A percentile compares a stretch with the other conserved stretches of the same genome.
Evolutionary conservation across 2,888 invertebrate genomes (phyloP).

Genomic region (Hyles lineata): DNA sequence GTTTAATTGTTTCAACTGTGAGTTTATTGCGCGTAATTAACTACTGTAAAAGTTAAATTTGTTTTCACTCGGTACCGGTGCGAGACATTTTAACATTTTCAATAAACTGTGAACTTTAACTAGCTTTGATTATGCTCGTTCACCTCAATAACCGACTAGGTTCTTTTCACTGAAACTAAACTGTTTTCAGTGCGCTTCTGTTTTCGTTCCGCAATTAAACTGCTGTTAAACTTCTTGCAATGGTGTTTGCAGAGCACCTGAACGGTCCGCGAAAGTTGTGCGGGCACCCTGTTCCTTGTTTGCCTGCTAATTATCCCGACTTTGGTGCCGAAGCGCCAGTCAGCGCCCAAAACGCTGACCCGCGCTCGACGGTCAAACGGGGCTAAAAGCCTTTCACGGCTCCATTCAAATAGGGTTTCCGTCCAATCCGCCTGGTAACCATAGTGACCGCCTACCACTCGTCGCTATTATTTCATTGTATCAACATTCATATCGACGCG

Average conservation of each 20-base stretch:
- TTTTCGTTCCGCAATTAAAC: constrained; percentile 83
- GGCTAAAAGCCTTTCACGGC: constrained; percentile 73
- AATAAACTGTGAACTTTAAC: constrained; percentile 64
- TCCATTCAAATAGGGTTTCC: constrained; percentile 71
- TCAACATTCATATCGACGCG: constrained; percentile 80
- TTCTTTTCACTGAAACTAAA: constrained; percentile 80
- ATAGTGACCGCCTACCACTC: constrained; percentile 75
- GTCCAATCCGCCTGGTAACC: constrained; percentile 68
- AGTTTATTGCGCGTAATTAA: constrained; percentile 28
- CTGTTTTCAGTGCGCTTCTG: constrained; percentile 80
- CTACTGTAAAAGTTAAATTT: constrained; percentile 45
- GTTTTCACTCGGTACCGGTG: constrained; percentile 43
- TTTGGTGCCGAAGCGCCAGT: constrained; percentile 66
- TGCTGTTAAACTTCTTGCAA: constrained; percentile 84
- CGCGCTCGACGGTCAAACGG: constrained; percentile 76
- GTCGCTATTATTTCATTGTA: constrained; percentile 78
- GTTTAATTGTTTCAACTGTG: not conserved
- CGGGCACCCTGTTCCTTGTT: constrained; percentile 74
- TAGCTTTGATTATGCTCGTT: constrained; percentile 59
- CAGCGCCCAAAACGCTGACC: constrained; percentile 78
- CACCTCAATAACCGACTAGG: constrained; percentile 66
- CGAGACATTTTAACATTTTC: constrained; percentile 59
- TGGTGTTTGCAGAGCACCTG: constrained; percentile 82
- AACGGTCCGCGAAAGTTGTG: constrained; percentile 77
- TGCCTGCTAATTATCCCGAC: constrained; percentile 82